A percentile compares a stretch with the other conserved stretches of the same genome.
phyloP scores from a whole-genome alignment of 2,113 vertebrate genomes.

The Cathartes aura region DNA sequence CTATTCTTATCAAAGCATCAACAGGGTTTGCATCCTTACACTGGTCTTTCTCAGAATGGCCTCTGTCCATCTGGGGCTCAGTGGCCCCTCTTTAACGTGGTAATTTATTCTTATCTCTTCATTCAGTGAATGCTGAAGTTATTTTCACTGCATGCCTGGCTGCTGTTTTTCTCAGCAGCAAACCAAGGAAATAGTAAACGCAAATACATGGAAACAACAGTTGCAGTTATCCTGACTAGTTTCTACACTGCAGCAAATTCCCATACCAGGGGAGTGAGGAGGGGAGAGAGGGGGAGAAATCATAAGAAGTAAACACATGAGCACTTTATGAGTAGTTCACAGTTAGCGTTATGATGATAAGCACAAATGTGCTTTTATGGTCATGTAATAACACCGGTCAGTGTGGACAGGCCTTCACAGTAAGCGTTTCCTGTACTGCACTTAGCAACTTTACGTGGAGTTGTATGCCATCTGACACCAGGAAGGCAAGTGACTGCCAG shows the following conservation, averaged over 20 bases:
- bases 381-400: slow-evolving; percentile 38
- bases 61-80: slow-evolving; percentile 46
- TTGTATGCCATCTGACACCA: slow-evolving; percentile 37
- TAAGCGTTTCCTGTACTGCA: slow-evolving; percentile 47
- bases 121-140: slow-evolving; percentile 28
- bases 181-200: not conserved
- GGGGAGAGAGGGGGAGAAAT: not conserved
- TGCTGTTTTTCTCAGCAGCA: slow-evolving; percentile 48
- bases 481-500: slow-evolving; percentile 17
- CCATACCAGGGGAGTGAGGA: not conserved
- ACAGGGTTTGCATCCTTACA: slow-evolving; percentile 58
- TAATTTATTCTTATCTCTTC: slow-evolving; percentile 62
- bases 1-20: slow-evolving; percentile 69
- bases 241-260: slow-evolving; percentile 13
- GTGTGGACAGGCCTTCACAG: slow-evolving; percentile 34
- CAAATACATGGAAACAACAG: slow-evolving; percentile 6
- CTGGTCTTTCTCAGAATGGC: slow-evolving; percentile 57
- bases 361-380: slow-evolving; percentile 14
- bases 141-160: slow-evolving; percentile 30
- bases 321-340: not conserved
- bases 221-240: not conserved
- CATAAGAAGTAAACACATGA: not conserved
- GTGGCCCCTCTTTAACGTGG: slow-evolving; percentile 20
- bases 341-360: slow-evolving; percentile 12
- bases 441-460: slow-evolving; percentile 13